Conservation (phyloP, 2,888 invertebrate genomes). For the Carterocephalus palaemon region DNA sequence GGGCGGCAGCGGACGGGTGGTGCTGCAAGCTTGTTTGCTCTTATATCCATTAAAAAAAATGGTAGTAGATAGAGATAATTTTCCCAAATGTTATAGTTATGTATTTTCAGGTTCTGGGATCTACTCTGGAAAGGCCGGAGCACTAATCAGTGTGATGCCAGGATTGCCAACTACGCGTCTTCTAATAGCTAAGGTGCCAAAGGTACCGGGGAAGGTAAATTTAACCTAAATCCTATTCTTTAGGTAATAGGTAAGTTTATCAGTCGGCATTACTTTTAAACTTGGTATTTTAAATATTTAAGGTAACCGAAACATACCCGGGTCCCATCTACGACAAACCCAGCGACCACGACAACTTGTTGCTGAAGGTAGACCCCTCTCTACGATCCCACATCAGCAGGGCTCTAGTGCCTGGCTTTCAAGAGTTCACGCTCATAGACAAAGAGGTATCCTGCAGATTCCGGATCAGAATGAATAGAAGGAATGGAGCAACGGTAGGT, state of each 20-base stretch:
- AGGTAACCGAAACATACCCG: conserved; percentile 49
- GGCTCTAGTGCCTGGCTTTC: conserved; percentile 48
- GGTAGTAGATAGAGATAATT: too few species aligned
- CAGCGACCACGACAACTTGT: conserved; percentile 54
- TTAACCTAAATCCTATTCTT: too few species aligned
- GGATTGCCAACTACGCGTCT: conserved; percentile 59
- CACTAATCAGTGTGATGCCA: conserved; percentile 66
- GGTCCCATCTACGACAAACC: conserved; percentile 63
- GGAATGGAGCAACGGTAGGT: conserved; percentile 47
- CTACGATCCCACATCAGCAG: conserved; percentile 52
- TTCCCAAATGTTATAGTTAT: background rate
- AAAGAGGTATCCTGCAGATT: conserved; percentile 63
- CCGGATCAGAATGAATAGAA: conserved; percentile 44
- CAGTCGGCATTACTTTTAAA: background rate
- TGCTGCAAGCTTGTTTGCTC: too few species aligned
- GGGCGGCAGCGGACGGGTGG: too few species aligned
- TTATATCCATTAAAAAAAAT: too few species aligned
- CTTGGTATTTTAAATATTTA: background rate
- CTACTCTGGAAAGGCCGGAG: conserved; percentile 78
- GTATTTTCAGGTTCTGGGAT: conserved; percentile 84
- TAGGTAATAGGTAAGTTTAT: too few species aligned
- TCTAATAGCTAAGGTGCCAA: conserved; percentile 68
- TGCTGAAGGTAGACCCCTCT: conserved; percentile 60
- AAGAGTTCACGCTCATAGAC: conserved; percentile 57
- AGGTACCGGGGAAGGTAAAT: conserved; percentile 62